These are phyloP conservation scores for Drosophila fuyamai DNA, from an alignment of 1,140 invertebrate genomes.

Conservation along the genomic window DNA sequence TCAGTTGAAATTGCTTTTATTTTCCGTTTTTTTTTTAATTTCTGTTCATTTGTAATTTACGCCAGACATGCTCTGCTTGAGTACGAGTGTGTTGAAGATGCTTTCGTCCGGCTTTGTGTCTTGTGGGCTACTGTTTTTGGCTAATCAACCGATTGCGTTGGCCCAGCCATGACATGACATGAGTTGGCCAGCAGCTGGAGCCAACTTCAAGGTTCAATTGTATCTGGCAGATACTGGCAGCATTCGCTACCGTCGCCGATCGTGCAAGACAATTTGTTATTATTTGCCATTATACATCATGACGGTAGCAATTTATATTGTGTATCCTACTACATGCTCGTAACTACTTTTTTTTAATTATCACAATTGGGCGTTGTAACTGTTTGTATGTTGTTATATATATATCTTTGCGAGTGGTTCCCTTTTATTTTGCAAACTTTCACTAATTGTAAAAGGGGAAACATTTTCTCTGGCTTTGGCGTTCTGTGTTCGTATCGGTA, in stretches of 20 bases:
- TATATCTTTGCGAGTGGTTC: slow-evolving; percentile 18
- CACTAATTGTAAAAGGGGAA: slow-evolving; percentile 40
- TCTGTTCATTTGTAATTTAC: slow-evolving; percentile 41
- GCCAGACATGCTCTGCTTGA: slow-evolving; percentile 23
- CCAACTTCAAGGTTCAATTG: slow-evolving; percentile 76
- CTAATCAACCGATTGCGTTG: slow-evolving; percentile 59
- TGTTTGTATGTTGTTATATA: slow-evolving; percentile 21
- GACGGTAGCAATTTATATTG: slow-evolving; percentile 64
- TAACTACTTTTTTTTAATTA: slow-evolving; percentile 71
- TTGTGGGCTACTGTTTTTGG: slow-evolving; percentile 39
- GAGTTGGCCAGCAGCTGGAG: slow-evolving; percentile 20
- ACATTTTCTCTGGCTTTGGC: slow-evolving; percentile 21
- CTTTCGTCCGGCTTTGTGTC: slow-evolving; percentile 13
- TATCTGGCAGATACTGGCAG: slow-evolving; percentile 56
- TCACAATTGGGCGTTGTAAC: slow-evolving; percentile 57
- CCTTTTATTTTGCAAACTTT: slow-evolving; percentile 54
- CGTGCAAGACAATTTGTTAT: slow-evolving; percentile 77
- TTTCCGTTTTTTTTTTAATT: slow-evolving; percentile 33
- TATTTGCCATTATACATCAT: slow-evolving; percentile 80
- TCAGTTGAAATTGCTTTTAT: slow-evolving; percentile 63
- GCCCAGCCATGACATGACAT: slow-evolving; percentile 60
- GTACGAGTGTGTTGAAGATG: slow-evolving; percentile 21
- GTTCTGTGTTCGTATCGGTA: slow-evolving; percentile 28
- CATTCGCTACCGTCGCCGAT: slow-evolving; percentile 23
- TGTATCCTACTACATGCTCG: slow-evolving; percentile 22